Conservation (phyloP, 1,140 invertebrate genomes). For the Ceratina calcarata region DNA sequence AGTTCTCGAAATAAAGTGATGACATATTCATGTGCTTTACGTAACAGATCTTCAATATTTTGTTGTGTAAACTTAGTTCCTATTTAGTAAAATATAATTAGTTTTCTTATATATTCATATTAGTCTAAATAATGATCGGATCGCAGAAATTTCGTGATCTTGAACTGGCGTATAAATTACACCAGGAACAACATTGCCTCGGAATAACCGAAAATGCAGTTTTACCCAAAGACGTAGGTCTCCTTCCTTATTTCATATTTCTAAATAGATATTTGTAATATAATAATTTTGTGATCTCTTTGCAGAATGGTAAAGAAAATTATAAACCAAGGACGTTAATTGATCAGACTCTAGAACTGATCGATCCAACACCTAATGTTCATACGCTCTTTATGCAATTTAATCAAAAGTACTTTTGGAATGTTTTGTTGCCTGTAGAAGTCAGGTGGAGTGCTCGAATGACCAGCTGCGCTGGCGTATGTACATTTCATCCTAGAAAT, state of each 20-base stretch:
- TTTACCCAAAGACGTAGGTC: constrained; percentile 61
- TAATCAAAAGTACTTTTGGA: constrained; percentile 92
- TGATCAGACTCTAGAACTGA: constrained; percentile 87
- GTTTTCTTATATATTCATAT: neutral
- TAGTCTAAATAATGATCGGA: constrained; percentile 13
- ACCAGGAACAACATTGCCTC: constrained; percentile 52
- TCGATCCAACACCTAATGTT: constrained; percentile 97
- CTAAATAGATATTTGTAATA: constrained; percentile 9
- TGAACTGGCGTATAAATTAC: constrained; percentile 39
- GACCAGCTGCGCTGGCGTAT: constrained; percentile 94
- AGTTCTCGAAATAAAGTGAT: too few relatives aligned
- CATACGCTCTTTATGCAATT: constrained; percentile 92
- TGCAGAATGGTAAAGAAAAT: constrained; percentile 60
- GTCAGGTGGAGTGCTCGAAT: constrained; percentile 97
- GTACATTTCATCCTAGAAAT: constrained; percentile 88
- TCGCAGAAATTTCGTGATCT: constrained; percentile 36
- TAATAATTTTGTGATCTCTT: constrained; percentile 9
- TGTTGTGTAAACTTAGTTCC: too few relatives aligned
- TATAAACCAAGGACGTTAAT: constrained; percentile 79
- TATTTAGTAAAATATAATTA: too few relatives aligned
- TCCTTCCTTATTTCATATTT: constrained; percentile 8
- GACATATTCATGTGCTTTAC: too few relatives aligned
- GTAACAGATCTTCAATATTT: too few relatives aligned
- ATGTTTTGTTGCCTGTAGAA: constrained; percentile 86
- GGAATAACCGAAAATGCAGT: constrained; percentile 72